Base-by-base conservation (phyloP, 2,888 invertebrate species). In the Electrophaes corylata region DNA sequence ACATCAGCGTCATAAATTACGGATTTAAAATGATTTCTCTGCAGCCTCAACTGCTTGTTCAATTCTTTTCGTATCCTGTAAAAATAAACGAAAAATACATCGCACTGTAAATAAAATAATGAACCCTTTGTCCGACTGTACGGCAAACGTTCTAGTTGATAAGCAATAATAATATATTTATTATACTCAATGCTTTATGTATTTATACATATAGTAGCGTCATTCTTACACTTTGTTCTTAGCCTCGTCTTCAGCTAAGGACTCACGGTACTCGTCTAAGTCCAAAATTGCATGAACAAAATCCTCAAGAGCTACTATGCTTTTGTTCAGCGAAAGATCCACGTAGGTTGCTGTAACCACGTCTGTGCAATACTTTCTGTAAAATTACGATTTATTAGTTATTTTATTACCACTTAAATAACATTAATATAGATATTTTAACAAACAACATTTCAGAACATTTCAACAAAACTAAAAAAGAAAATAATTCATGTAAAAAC, bases 11-110 rank as follows among this genome's bases (percentile, higher is more conserved):
- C 87, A 57, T 88, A 87, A 10, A 74, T 58, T 4, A 81, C 73
- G 0, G 81, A 69, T 62, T 85, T 88, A 23, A 77, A 67, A 64
- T 84, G 83, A 63, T 82, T 87, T 1, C 86, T 75, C 31, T 81
- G 84, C 43, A 81, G 81, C 4, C 88, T 73, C 47, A 85, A 46
- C 48, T 83, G 82, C 56, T 64, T 78, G 18, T 65, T 61, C 1
- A 80, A 52, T 1, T 87, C 87, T 11, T 75, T 81, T 10, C 79
- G 77, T n/a, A 59, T 26, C 2, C 88, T 88, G 58, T 5, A 52
- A 49, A 64, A 48, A 48, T 41, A 35, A 12, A 44, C 23, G 55
- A 35, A 29, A 10, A 8, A 8, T 2, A 6, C 26, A 29, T 29
- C 2, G 26, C 26, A 29, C 6, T 6, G 4, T 23, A 23, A 23